Base-by-base conservation (phyloP, 2,888 invertebrate species). In the Meliscaeva auricollis region DNA sequence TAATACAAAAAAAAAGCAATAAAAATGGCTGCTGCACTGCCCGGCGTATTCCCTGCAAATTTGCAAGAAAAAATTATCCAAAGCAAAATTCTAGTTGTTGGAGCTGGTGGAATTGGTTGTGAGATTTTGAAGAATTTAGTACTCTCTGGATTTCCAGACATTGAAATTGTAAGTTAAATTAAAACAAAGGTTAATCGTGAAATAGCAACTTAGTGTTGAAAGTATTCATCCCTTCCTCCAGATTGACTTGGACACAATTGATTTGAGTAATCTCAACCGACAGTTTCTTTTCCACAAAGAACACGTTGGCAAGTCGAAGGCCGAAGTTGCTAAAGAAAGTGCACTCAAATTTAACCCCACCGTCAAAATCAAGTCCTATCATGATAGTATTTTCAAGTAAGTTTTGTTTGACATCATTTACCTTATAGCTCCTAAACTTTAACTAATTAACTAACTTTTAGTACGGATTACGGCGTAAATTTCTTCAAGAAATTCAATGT, bases 161-260 rank as follows among this genome's bases (percentile, higher is more conserved):
- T 99, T 89, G 97, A 98, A 94, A 96, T 99, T 90, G 99, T 99
- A 94, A 93, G 96, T 94, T 87, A 15, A 32, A 6, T 20, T 74
- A 50, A 54, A 72, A 38, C 5, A n/a, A n/a, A n/a, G n/a, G n/a
- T n/a, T n/a, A n/a, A n/a, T 1, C 1, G 11, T 1, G 7, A 13
- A 52, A 7, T 48, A 3, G n/a, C 44, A 54, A 20, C 13, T 17
- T 56, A 17, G 50, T 3, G 44, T 26, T 56, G 17, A 20, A 38
- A 17, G 17, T 8, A n/a, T 6, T 8, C 7, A 15, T n/a, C n/a
- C n/a, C 68, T 95, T 88, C 11, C 0, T n/a, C 1, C 93, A 99
- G 99, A 98, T 99, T 92, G 99, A 99, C 94, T 94, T 99, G 91
- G 99, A 99, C 91, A 99, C 99, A 0, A 99, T 99, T 91, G 99